phyloP scores from a whole-genome alignment of 2,797 vertebrate genomes.

The Xenentodon cancila region DNA sequence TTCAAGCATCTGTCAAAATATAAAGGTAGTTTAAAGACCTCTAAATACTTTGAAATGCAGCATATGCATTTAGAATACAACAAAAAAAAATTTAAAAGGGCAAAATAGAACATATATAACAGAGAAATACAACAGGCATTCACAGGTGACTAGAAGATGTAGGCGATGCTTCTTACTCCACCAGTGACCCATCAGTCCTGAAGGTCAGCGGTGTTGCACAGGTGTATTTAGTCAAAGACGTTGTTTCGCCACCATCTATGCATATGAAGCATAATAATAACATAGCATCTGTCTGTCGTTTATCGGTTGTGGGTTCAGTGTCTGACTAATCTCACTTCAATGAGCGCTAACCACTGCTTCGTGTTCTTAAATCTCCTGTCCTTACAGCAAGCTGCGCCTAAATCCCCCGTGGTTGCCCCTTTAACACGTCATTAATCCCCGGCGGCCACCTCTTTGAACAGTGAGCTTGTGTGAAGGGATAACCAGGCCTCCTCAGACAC shows the following conservation, averaged over 20 bases:
- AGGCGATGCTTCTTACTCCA: background rate
- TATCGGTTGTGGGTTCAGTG: constrained; percentile 39
- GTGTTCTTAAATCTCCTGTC: constrained; percentile 71
- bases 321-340: constrained; percentile 66
- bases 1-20: no score
- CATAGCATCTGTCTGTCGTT: constrained; percentile 39
- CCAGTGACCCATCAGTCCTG: constrained; percentile 17
- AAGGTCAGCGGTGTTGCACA: constrained; percentile 36
- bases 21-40: no score
- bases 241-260: constrained; percentile 29
- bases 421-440: constrained; percentile 78
- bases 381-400: constrained; percentile 66
- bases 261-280: constrained; percentile 24
- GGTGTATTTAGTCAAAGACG: constrained; percentile 40
- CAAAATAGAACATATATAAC: background rate
- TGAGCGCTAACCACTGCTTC: constrained; percentile 66
- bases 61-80: background rate
- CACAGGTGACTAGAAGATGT: no score
- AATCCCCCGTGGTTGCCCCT: constrained; percentile 71
- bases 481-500: constrained; percentile 72
- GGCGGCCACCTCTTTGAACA: constrained; percentile 67
- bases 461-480: constrained; percentile 70
- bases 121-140: background rate
- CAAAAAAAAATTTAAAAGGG: background rate
- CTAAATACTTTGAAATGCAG: background rate